These are phyloP conservation scores for Cebidichthys violaceus DNA, from an alignment of 2,113 vertebrate genomes.

Conservation along the genomic window DNA sequence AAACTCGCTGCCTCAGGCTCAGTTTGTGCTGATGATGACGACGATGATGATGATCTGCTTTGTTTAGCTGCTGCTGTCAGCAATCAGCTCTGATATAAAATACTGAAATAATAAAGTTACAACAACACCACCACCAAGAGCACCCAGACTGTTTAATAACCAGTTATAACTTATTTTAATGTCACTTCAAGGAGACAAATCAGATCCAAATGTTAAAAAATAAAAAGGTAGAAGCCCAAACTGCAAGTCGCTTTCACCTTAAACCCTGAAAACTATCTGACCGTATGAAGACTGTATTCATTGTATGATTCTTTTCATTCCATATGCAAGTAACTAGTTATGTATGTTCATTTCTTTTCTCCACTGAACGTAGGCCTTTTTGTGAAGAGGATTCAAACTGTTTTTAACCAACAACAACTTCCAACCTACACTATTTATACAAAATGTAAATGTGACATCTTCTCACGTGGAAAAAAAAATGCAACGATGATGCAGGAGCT, in stretches of 20 bases:
- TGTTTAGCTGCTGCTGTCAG: conserved; percentile 13
- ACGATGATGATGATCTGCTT: conserved; percentile 18
- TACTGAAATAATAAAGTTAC: neutral
- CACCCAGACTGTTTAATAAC: neutral
- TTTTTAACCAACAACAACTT: neutral
- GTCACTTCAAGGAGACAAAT: neutral
- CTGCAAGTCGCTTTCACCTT: neutral
- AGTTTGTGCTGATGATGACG: conserved; percentile 26
- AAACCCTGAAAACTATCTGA: neutral
- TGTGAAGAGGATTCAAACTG: neutral
- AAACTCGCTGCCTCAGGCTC: conserved; percentile 30
- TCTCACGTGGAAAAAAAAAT: neutral
- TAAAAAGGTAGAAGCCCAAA: neutral
- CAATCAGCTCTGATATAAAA: neutral
- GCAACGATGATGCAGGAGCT: neutral
- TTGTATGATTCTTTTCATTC: neutral
- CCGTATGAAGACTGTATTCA: neutral
- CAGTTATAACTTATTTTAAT: neutral
- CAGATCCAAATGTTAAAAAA: neutral
- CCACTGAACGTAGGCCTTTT: neutral
- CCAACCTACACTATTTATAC: neutral
- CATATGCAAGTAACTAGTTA: neutral
- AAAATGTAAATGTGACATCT: neutral
- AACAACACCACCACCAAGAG: neutral
- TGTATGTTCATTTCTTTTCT: neutral